These are phyloP conservation scores for Perccottus glenii DNA, from an alignment of 2,113 vertebrate species.

Conservation along the genomic window DNA sequence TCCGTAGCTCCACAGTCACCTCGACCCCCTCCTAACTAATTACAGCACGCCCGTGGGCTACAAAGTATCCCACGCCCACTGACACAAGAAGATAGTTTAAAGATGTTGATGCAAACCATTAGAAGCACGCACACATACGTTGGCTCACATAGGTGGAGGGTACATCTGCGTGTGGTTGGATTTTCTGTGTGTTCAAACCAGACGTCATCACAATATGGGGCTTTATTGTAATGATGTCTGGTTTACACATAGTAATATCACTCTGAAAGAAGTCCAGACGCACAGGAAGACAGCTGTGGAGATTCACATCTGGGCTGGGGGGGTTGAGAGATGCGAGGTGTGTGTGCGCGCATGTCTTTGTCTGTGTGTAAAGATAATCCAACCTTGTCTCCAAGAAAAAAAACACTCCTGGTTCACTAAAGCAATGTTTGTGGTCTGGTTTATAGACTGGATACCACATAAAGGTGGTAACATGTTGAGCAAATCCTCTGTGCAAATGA, in stretches of 20 bases:
- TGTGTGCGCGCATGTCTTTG: slow-evolving; percentile 36
- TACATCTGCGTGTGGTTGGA: slow-evolving; percentile 40
- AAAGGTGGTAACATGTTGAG: not conserved
- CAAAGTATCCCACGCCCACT: slow-evolving; percentile 52
- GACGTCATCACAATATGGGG: slow-evolving; percentile 1
- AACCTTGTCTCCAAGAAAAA: slow-evolving; percentile 50
- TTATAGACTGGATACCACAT: slow-evolving; percentile 5
- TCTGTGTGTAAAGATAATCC: slow-evolving; percentile 42
- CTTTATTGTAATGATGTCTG: slow-evolving; percentile 37
- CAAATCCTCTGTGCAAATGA: not conserved
- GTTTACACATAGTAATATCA: slow-evolving; percentile 47
- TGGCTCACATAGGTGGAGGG: slow-evolving; percentile 30
- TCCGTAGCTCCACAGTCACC: slow-evolving; percentile 15
- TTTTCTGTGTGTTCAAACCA: slow-evolving; percentile 3
- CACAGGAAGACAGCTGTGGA: slow-evolving; percentile 72
- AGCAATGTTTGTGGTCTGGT: slow-evolving; percentile 47
- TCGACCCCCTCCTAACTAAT: slow-evolving; percentile 53
- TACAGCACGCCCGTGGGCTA: slow-evolving; percentile 55
- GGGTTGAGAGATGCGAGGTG: slow-evolving; percentile 35
- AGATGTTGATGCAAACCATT: slow-evolving; percentile 74
- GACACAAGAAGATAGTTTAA: slow-evolving; percentile 68
- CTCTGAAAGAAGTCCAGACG: slow-evolving; percentile 55
- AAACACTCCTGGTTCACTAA: slow-evolving; percentile 46
- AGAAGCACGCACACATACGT: slow-evolving; percentile 52
- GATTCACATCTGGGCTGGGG: slow-evolving; percentile 67